A percentile compares a stretch with the other conserved stretches of the same genome.
phyloP scores from a whole-genome alignment of 1,140 invertebrate genomes.

The Bombyx mandarina region DNA sequence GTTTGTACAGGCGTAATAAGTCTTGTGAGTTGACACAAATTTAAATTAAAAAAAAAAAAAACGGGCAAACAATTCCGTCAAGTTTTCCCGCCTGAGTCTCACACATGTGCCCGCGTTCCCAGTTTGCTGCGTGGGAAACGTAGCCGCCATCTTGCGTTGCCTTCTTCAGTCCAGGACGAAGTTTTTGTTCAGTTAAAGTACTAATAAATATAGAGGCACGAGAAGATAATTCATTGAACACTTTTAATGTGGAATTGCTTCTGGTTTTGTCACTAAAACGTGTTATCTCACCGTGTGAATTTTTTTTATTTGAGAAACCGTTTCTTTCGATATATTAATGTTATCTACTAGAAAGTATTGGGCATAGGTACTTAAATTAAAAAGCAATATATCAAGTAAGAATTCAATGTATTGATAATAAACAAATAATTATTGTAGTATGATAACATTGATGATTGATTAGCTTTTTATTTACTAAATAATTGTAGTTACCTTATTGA shows the following conservation, averaged over 20 bases:
- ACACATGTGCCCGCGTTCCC: constrained; percentile 52
- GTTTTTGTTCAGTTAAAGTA: constrained; percentile 47
- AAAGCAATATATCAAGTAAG: too few species aligned
- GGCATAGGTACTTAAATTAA: too few species aligned
- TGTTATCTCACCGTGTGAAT: too few species aligned
- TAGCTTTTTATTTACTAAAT: too few species aligned
- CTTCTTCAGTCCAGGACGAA: constrained; percentile 39
- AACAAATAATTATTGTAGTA: too few species aligned
- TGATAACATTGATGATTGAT: too few species aligned
- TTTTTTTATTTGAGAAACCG: too few species aligned
- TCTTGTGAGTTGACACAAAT: constrained; percentile 21
- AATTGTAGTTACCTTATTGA: too few species aligned
- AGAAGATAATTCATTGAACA: constrained; percentile 9
- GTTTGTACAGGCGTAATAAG: constrained; percentile 19
- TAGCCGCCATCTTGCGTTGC: constrained; percentile 42
- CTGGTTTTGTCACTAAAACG: not conserved
- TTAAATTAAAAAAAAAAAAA: constrained; percentile 28
- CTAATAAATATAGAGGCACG: constrained; percentile 27
- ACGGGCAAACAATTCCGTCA: constrained; percentile 11
- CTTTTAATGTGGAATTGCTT: constrained; percentile 8
- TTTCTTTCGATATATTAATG: too few species aligned
- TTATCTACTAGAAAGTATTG: too few species aligned
- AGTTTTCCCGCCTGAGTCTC: constrained; percentile 44
- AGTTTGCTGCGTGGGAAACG: constrained; percentile 53
- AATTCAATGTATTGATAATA: too few species aligned